A percentile compares a stretch with the other conserved stretches of the same genome.
These are phyloP conservation scores for Xestia sexstrigata DNA, from an alignment of 2,888 invertebrate species.

Conservation along the genomic window DNA sequence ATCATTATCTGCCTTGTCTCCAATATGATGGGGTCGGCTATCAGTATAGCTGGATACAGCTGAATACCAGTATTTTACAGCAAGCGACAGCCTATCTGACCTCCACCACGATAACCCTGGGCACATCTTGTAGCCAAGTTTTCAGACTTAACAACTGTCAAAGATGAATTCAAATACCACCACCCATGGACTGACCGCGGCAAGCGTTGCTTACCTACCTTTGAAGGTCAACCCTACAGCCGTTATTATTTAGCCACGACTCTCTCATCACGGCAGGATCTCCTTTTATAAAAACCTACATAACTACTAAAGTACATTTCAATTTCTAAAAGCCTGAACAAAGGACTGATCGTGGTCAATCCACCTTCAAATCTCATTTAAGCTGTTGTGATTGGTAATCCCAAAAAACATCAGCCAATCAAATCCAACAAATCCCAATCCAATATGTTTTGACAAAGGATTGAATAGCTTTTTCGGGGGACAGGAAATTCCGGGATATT, in stretches of 20 bases:
- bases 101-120: background rate
- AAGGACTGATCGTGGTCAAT: background rate
- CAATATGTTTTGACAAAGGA: slow-evolving; percentile 16
- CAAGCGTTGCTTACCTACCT: background rate
- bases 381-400: slow-evolving; percentile 34
- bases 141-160: background rate
- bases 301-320: background rate
- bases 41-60: background rate
- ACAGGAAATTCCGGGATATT: background rate
- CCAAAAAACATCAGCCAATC: slow-evolving; percentile 1
- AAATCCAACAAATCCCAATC: slow-evolving; percentile 20
- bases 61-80: background rate
- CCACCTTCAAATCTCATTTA: slow-evolving; percentile 19
- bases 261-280: background rate
- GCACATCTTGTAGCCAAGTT: background rate
- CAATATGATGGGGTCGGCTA: background rate
- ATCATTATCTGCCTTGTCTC: background rate
- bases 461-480: background rate
- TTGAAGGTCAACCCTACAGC: background rate
- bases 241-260: background rate
- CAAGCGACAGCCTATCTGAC: background rate
- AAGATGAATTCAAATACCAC: background rate
- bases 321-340: slow-evolving; percentile 4
- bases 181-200: background rate
- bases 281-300: background rate